These are phyloP conservation scores for Callyntrura guangdongensis DNA, from an alignment of 2,888 invertebrate species.

Conservation along the genomic window DNA sequence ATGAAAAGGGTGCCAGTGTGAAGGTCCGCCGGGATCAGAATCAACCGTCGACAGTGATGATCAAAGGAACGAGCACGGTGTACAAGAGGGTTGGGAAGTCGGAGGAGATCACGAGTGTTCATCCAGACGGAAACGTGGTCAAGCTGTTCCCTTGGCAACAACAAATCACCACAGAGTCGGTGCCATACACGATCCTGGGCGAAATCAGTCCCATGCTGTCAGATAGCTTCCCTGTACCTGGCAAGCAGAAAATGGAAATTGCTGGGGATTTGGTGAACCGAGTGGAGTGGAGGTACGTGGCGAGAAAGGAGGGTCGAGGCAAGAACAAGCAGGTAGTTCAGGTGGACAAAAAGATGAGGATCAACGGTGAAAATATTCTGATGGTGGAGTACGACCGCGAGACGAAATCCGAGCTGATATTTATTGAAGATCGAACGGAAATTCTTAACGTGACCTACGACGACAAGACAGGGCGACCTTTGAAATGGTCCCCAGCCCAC, in stretches of 20 bases:
- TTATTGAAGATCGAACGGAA: slow-evolving; percentile 95
- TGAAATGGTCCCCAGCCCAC: slow-evolving; percentile 93
- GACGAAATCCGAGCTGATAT: slow-evolving; percentile 93
- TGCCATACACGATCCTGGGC: slow-evolving; percentile 95
- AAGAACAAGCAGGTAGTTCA: slow-evolving; percentile 91
- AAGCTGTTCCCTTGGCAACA: slow-evolving; percentile 95
- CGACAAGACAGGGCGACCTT: slow-evolving; percentile 91
- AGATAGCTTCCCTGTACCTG: slow-evolving; percentile 96
- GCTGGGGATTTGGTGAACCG: slow-evolving; percentile 96
- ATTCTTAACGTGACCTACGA: slow-evolving; percentile 95
- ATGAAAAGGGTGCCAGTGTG: slow-evolving; percentile 95
- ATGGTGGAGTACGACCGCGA: slow-evolving; percentile 97
- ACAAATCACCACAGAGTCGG: slow-evolving; percentile 94
- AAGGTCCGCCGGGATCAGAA: slow-evolving; percentile 93
- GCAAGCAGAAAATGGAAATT: slow-evolving; percentile 95
- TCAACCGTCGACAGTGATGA: slow-evolving; percentile 93
- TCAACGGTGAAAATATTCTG: slow-evolving; percentile 96
- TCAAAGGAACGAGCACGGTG: slow-evolving; percentile 94
- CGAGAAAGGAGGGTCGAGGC: slow-evolving; percentile 90
- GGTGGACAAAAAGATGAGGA: slow-evolving; percentile 93
- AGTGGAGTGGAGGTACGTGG: slow-evolving; percentile 98
- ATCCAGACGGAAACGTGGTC: slow-evolving; percentile 94
- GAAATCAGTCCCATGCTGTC: slow-evolving; percentile 95
- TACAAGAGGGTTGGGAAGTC: slow-evolving; percentile 93
- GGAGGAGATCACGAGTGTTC: slow-evolving; percentile 92